phyloP scores from a whole-genome alignment of 2,797 vertebrate genomes.

The Diplodus puntazzo region DNA sequence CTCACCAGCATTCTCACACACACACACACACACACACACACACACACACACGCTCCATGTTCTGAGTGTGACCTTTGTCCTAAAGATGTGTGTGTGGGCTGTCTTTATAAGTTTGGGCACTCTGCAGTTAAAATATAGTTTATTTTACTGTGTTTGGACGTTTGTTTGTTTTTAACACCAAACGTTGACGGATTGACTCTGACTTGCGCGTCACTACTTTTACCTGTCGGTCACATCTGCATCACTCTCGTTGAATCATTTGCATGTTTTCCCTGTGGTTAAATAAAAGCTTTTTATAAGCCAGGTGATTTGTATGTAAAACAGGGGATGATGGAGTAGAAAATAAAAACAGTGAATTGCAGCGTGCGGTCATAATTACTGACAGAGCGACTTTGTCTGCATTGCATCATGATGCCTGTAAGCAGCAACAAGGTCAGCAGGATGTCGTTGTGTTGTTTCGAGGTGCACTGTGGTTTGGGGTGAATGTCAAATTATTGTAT shows the following conservation, averaged over 20 bases:
- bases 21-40: conserved; percentile 1
- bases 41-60: too few species aligned
- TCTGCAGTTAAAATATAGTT: too few species aligned
- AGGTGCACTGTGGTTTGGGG: not conserved
- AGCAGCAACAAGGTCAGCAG: conserved; percentile 47
- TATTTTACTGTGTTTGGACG: too few species aligned
- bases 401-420: not conserved
- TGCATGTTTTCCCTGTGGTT: not conserved
- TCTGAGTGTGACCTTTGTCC: too few species aligned
- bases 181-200: not conserved
- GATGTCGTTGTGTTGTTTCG: conserved; percentile 21
- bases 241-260: not conserved
- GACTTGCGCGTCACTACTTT: not conserved
- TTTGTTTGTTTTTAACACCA: too few species aligned
- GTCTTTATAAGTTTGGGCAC: too few species aligned
- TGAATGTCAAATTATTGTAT: not conserved
- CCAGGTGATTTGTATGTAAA: not conserved
- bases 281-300: not conserved
- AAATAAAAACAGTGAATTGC: not conserved
- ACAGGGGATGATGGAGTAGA: not conserved
- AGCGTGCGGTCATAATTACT: not conserved
- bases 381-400: not conserved
- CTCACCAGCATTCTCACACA: conserved; percentile 5
- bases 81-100: too few species aligned
- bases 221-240: not conserved